phyloP scores from a whole-genome alignment of 1,140 invertebrate genomes.

The Mesaphorura yosii region DNA sequence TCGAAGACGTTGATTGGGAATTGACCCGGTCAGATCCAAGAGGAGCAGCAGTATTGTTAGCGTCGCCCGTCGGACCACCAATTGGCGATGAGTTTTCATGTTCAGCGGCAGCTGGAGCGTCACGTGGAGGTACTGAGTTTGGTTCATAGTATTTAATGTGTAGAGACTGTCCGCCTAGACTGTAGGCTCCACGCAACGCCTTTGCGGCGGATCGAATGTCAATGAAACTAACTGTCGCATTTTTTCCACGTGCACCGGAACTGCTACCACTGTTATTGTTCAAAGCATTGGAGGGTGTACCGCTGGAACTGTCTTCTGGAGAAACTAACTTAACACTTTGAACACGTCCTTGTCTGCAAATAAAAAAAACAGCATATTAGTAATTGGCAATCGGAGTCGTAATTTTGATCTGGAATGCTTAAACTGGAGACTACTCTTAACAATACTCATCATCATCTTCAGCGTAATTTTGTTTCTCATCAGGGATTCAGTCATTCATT shows the following conservation, averaged over 20 bases:
- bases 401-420: no score
- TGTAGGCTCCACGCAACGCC: slow-evolving; percentile 78
- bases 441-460: no score
- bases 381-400: no score
- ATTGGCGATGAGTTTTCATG: background rate
- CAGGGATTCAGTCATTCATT: no score
- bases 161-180: slow-evolving; percentile 51
- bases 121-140: slow-evolving; percentile 49
- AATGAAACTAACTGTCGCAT: slow-evolving; percentile 86
- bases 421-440: no score
- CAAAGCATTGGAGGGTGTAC: slow-evolving; percentile 37
- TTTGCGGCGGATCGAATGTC: slow-evolving; percentile 92
- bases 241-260: slow-evolving; percentile 39
- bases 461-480: no score
- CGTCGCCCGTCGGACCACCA: background rate
- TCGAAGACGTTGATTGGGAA: no score
- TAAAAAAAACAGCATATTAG: slow-evolving; percentile 28
- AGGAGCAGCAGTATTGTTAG: background rate
- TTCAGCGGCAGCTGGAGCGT: background rate
- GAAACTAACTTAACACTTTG: slow-evolving; percentile 85
- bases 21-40: background rate
- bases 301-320: slow-evolving; percentile 39
- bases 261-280: slow-evolving; percentile 45
- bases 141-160: slow-evolving; percentile 84
- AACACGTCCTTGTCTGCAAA: slow-evolving; percentile 84